Evolutionary conservation across 1,140 invertebrate species (phyloP), one percentile per base, ranked within the genome.

Genomic region (Penaeus vannamei): DNA sequence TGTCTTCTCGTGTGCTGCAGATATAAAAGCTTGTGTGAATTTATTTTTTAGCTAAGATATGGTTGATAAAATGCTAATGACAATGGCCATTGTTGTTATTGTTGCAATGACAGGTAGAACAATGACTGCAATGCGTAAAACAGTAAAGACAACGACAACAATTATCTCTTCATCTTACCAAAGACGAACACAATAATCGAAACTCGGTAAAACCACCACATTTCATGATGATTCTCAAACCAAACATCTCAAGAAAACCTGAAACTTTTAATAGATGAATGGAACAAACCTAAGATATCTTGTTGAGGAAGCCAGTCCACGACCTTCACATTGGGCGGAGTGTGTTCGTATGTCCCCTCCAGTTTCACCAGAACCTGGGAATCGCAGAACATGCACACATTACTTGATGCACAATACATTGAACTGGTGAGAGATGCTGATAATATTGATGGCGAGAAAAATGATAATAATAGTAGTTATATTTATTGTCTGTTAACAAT

Each of bases 231-330:
- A 53, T 1, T 53, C 42, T 29, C 4, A 42, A 77, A 20, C 4
- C 26, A 26, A 20, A 7, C 76, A 14, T 1, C 23, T 4, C 23
- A 1, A n/a, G 36, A 8, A 20, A 0, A 77, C 2, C 2, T 77
- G 29, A 22, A 77, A 26, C 76, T 8, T 32, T 2, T 7, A 79
- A 32, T 36, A 79, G 0, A 17, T 23, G 19, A 79, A 17, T 46
- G 19, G 5, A 19, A 66, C 88, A 85, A 91, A 92, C 92, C 92
- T 79, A 92, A 80, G 69, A 93, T 86, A 87, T 92, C 92, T 69
- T 92, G 92, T 77, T 93, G 92, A 19, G 92, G 92, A 64, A 93
- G 79, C 91, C 92, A 93, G 32, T 90, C 60, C 20, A 92, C 62
- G 14, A 93, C 91, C 84, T 91, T 92, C 19, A 93, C 92, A 79